phyloP scores from a whole-genome alignment of 2,888 invertebrate genomes.

The Cerceris ruficornis region DNA sequence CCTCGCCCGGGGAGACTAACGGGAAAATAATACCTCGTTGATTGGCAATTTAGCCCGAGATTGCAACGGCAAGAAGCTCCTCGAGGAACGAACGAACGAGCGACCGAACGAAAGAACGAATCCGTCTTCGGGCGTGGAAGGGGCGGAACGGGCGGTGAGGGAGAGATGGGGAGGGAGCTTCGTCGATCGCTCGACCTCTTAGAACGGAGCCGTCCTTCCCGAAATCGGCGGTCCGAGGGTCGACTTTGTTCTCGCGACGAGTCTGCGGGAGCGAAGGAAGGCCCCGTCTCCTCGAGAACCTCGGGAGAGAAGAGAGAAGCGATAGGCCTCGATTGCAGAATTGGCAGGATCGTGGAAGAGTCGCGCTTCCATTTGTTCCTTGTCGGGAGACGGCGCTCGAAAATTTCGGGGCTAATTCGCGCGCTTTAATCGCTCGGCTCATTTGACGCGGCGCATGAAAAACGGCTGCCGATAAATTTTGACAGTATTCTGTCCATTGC shows the following conservation, averaged over 20 bases:
- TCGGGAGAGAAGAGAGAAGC: conserved; percentile 20
- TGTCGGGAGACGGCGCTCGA: conserved; percentile 60
- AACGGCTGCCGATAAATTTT: conserved; percentile 82
- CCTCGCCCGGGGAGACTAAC: conserved; percentile 70
- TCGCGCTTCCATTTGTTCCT: conserved; percentile 61
- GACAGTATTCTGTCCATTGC: conserved; percentile 82
- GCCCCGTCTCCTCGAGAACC: conserved; percentile 8
- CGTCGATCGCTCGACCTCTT: not conserved
- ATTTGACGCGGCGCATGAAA: conserved; percentile 81
- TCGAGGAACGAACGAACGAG: conserved; percentile 50
- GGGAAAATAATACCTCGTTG: conserved; percentile 80
- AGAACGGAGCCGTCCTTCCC: no score
- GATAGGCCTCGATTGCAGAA: conserved; percentile 17
- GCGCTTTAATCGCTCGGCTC: conserved; percentile 80
- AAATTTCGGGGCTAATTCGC: conserved; percentile 78
- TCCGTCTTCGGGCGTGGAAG: conserved; percentile 13
- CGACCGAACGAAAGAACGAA: conserved; percentile 15
- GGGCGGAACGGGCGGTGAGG: conserved; percentile 18
- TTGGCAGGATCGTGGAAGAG: conserved; percentile 38
- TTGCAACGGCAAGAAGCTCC: conserved; percentile 72
- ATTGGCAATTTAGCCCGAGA: conserved; percentile 80
- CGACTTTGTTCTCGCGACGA: no score
- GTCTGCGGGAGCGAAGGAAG: no score
- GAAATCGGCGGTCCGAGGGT: no score
- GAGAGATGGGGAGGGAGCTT: not conserved